phyloP scores from a whole-genome alignment of 2,797 vertebrate species.

The Carcharodon carcharias region DNA sequence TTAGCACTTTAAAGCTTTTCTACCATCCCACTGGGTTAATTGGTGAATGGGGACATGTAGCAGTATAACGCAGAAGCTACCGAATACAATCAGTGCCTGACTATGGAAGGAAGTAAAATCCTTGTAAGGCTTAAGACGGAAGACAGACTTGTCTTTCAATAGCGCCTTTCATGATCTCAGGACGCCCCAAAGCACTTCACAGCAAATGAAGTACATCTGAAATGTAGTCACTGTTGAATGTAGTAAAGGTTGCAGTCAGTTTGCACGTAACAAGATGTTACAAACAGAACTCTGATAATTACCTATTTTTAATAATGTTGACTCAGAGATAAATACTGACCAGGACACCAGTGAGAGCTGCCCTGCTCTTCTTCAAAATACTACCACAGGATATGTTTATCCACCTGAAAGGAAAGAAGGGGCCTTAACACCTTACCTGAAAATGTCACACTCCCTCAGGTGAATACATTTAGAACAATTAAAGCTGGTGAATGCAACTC shows the following conservation, averaged over 20 bases:
- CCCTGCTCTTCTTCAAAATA: background rate
- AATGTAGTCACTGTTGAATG: background rate
- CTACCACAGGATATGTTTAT: background rate
- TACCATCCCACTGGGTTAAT: background rate
- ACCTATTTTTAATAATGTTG: background rate
- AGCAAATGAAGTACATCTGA: background rate
- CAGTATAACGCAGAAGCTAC: background rate
- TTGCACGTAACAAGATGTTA: background rate
- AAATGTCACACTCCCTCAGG: background rate
- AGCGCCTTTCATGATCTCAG: background rate
- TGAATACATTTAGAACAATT: background rate
- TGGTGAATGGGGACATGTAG: background rate
- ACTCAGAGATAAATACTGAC: background rate
- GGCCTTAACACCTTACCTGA: background rate
- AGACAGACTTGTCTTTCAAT: background rate
- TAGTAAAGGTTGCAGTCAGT: background rate
- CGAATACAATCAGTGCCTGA: background rate
- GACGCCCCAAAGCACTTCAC: background rate
- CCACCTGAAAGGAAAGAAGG: too few relatives aligned
- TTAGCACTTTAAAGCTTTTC: background rate
- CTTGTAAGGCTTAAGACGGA: background rate
- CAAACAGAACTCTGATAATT: background rate
- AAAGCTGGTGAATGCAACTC: background rate
- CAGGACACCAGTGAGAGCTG: background rate
- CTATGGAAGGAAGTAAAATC: background rate